phyloP scores from a whole-genome alignment of 2,113 vertebrate species.

The Alligator sinensis region DNA sequence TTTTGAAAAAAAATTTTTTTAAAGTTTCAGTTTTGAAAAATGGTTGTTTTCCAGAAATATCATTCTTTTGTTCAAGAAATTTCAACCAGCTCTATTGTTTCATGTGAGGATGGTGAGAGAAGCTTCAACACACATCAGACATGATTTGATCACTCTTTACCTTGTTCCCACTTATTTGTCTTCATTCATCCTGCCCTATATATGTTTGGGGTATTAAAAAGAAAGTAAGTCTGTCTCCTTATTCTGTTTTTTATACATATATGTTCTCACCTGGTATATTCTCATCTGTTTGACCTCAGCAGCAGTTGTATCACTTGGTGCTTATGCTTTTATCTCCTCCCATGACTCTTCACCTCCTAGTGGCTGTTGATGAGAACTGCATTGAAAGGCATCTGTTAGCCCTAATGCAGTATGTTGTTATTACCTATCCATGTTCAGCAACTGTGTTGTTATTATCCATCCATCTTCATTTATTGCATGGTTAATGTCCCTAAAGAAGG shows the following conservation, averaged over 20 bases:
- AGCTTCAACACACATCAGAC: background rate
- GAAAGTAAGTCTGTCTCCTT: background rate
- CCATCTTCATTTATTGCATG: too few species aligned
- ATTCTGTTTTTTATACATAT: background rate
- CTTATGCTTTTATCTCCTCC: background rate
- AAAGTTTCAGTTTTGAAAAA: background rate
- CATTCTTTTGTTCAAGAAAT: background rate
- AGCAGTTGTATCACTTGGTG: background rate
- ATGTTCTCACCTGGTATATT: background rate
- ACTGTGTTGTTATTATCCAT: too few species aligned
- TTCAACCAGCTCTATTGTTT: background rate
- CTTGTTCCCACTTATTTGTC: background rate
- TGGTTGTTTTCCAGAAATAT: background rate
- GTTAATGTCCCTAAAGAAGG: too few species aligned
- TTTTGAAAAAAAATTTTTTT: too few species aligned
- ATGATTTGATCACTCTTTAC: background rate
- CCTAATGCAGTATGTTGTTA: too few species aligned
- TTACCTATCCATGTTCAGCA: too few species aligned
- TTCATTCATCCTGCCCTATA: background rate
- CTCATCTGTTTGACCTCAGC: background rate
- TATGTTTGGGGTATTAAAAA: background rate
- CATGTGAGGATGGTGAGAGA: background rate
- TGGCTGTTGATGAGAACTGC: too few species aligned
- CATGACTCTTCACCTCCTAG: too few species aligned
- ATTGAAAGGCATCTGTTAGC: too few species aligned